Evolutionary conservation across 2,888 invertebrate genomes (phyloP).

Genomic region (Noctua fimbriata): DNA sequence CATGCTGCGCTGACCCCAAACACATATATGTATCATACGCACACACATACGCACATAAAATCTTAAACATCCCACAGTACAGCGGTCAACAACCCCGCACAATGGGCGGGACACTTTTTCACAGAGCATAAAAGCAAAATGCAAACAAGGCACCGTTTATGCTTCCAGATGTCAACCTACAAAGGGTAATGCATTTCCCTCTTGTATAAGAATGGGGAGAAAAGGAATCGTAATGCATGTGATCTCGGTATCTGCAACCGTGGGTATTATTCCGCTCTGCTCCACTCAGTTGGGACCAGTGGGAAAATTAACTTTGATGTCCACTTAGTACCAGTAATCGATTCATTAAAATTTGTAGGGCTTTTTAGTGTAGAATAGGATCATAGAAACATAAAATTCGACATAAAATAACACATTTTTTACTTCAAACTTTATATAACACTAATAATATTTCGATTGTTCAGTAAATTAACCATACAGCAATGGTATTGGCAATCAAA

Average conservation of each 20-base stretch:
- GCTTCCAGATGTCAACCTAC: constrained; percentile 76
- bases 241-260: constrained; percentile 55
- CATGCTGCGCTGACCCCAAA: too few relatives aligned
- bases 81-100: constrained; percentile 60
- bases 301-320: background rate
- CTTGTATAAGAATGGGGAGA: constrained; percentile 72
- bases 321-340: background rate
- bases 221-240: constrained; percentile 65
- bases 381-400: too few relatives aligned
- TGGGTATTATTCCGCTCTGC: constrained; percentile 10
- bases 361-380: too few relatives aligned
- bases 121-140: constrained; percentile 68
- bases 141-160: constrained; percentile 72
- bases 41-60: background rate
- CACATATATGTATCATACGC: too few relatives aligned
- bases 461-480: too few relatives aligned
- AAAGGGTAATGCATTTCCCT: constrained; percentile 78
- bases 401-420: too few relatives aligned
- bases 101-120: constrained; percentile 65
- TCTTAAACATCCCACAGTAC: constrained; percentile 25
- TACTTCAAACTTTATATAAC: too few relatives aligned
- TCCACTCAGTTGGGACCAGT: background rate
- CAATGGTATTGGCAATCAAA: too few relatives aligned
- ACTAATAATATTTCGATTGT: too few relatives aligned
- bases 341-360: too few relatives aligned